Percentiles rank a stretch among this genome's conserved stretches.
phyloP scores from a whole-genome alignment of 35 echinoderm and acorn worm species.

The Strongylocentrotus purpuratus region DNA sequence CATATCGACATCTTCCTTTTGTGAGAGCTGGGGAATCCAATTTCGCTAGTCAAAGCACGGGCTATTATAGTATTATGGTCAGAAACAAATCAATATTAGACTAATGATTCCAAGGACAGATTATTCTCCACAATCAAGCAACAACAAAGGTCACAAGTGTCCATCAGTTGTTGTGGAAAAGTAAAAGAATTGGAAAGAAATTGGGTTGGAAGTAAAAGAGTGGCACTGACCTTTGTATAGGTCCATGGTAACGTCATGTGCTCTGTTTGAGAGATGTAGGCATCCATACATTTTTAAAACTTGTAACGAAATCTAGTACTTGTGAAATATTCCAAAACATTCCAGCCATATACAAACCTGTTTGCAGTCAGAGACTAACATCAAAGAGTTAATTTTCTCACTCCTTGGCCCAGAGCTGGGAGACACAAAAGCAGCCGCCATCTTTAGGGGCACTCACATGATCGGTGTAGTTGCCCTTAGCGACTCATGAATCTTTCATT shows the following conservation, averaged over 20 bases:
- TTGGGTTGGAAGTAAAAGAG: neutral
- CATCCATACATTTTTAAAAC: neutral
- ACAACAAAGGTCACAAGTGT: constrained; percentile 21
- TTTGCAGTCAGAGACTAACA: neutral
- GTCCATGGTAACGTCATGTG: too few species aligned
- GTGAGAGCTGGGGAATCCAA: neutral
- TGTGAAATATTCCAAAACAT: neutral
- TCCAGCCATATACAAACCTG: neutral
- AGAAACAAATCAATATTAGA: constrained; percentile 7
- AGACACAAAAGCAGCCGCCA: constrained; percentile 15
- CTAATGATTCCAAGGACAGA: constrained; percentile 26
- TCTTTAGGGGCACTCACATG: constrained; percentile 9
- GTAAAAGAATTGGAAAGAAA: neutral
- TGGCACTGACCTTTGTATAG: too few species aligned
- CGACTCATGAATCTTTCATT: constrained; percentile 11
- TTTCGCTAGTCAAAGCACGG: neutral
- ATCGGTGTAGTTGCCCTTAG: neutral
- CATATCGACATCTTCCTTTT: constrained; percentile 1
- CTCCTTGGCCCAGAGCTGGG: neutral
- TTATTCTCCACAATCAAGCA: constrained; percentile 16
- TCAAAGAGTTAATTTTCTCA: neutral
- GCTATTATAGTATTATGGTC: constrained; percentile 21
- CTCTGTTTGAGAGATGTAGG: too few species aligned
- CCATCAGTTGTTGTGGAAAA: neutral
- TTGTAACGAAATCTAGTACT: neutral